Conservation (phyloP, 2,113 vertebrate genomes). For the Saguinus imperator region DNA sequence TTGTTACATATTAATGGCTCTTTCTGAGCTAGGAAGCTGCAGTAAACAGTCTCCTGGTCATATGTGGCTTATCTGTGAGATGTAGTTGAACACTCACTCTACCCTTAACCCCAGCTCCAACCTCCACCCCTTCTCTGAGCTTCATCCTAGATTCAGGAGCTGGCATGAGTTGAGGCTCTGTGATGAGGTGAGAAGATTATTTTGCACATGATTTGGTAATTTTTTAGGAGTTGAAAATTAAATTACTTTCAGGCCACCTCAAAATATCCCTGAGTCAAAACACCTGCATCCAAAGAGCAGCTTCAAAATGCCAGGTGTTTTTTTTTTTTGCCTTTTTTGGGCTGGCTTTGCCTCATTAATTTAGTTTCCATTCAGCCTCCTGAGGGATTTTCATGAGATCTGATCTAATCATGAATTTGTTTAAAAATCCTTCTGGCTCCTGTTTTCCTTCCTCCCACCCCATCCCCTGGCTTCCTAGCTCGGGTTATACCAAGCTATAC, state of each 20-base stretch:
- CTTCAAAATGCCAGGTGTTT: neutral
- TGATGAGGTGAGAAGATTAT: neutral
- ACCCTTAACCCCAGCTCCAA: neutral
- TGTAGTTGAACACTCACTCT: neutral
- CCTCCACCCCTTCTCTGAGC: neutral
- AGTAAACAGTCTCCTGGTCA: neutral
- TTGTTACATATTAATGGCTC: neutral
- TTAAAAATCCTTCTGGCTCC: neutral
- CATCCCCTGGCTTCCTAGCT: neutral
- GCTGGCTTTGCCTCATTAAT: neutral
- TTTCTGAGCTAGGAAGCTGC: neutral
- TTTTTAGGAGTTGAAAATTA: constrained; percentile 60
- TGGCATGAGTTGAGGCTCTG: neutral
- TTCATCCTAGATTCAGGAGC: neutral
- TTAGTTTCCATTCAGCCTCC: neutral
- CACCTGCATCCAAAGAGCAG: constrained; percentile 16
- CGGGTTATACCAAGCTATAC: too few relatives aligned
- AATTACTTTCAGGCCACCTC: constrained; percentile 49
- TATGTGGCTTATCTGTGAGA: neutral
- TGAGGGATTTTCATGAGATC: constrained; percentile 13
- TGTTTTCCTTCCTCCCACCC: neutral
- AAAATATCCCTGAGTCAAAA: constrained; percentile 50
- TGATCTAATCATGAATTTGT: neutral
- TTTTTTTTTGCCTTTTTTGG: neutral
- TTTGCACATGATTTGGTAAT: constrained; percentile 41